Percentiles rank a stretch among this genome's conserved stretches.
These are phyloP conservation scores for Spicauda simplicius DNA, from an alignment of 2,888 invertebrate species.

Conservation along the genomic window DNA sequence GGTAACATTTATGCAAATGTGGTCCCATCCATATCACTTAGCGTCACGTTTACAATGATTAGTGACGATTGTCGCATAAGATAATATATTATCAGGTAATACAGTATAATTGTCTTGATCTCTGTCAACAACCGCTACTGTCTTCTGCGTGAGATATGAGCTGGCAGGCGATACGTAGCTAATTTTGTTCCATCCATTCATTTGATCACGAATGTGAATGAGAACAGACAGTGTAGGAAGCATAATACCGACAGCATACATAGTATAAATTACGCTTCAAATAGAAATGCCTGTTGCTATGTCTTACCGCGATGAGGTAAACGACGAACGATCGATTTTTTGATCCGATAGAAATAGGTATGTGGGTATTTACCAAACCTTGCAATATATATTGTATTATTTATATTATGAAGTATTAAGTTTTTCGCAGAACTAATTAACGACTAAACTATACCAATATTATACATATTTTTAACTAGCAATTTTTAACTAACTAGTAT, in stretches of 20 bases:
- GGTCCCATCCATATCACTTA: conserved; percentile 58
- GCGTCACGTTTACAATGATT: conserved; percentile 67
- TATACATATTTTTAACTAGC: no score
- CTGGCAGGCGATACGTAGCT: conserved; percentile 77
- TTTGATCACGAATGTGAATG: conserved; percentile 76
- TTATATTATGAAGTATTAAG: no score
- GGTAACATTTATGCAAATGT: conserved; percentile 30
- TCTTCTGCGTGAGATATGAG: conserved; percentile 71
- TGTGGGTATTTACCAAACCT: no score
- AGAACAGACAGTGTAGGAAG: conserved; percentile 68
- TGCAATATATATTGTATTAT: no score
- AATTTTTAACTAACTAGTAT: no score
- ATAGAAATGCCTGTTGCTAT: conserved; percentile 51
- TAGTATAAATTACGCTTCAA: conserved; percentile 64
- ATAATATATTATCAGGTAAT: conserved; percentile 74
- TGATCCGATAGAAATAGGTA: no score
- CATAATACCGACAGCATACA: conserved; percentile 55
- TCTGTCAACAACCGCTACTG: conserved; percentile 68
- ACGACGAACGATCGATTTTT: background rate
- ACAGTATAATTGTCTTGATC: conserved; percentile 71
- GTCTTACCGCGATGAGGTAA: conserved; percentile 11
- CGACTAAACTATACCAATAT: no score
- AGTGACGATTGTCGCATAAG: conserved; percentile 67
- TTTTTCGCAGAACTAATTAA: no score
- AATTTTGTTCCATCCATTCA: conserved; percentile 80